These are phyloP conservation scores for Parnassius mnemosyne DNA, from an alignment of 2,888 invertebrate species.

Conservation along the genomic window DNA sequence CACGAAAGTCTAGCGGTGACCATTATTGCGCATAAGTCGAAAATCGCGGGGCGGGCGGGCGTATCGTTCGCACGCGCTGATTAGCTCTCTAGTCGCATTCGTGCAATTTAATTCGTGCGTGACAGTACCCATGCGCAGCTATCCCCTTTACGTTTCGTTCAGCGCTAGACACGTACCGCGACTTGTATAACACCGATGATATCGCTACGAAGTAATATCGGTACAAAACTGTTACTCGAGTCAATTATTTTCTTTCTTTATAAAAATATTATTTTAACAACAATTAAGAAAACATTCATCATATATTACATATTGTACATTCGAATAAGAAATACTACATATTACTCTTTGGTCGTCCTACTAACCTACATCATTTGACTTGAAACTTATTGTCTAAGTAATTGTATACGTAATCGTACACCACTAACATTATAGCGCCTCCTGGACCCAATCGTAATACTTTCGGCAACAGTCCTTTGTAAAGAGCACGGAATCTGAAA, in stretches of 20 bases:
- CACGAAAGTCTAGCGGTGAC: too few species aligned
- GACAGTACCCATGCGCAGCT: too few species aligned
- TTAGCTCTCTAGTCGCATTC: conserved; percentile 1
- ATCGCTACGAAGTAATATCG: conserved; percentile 16
- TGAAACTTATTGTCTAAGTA: conserved; percentile 81
- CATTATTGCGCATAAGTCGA: too few species aligned
- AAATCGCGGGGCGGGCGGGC: too few species aligned
- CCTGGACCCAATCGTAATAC: conserved; percentile 95
- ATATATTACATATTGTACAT: background rate
- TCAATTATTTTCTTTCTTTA: background rate
- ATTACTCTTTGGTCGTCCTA: conserved; percentile 8
- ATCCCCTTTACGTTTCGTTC: too few species aligned
- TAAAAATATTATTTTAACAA: conserved; percentile 3
- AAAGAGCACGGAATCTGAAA: conserved; percentile 90
- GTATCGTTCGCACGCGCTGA: too few species aligned
- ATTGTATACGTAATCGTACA: conserved; percentile 92
- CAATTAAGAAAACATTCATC: conserved; percentile 5
- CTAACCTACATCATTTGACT: background rate
- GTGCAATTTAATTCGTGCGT: too few species aligned
- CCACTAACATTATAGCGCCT: conserved; percentile 96
- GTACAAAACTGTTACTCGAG: conserved; percentile 16
- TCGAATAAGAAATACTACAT: conserved; percentile 3
- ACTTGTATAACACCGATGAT: conserved; percentile 6
- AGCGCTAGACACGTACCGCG: too few species aligned
- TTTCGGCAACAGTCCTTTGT: conserved; percentile 95